Conservation (phyloP, 2,113 vertebrate species). For the Willisornis vidua region DNA sequence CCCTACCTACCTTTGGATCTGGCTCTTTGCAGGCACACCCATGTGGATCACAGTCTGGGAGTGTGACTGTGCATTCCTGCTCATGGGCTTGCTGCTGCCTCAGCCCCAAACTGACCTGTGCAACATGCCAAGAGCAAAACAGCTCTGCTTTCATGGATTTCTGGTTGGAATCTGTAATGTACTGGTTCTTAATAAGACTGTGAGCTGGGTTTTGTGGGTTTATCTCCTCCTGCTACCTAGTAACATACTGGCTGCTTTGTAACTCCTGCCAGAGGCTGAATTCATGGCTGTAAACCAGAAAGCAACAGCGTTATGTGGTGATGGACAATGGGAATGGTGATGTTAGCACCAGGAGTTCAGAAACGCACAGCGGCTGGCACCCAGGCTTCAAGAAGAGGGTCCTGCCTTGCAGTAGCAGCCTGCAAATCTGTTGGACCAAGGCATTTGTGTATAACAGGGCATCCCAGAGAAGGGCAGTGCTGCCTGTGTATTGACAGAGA, state of each 20-base stretch:
- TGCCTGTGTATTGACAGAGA: neutral
- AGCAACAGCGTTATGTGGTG: fast-evolving
- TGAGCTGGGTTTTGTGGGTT: neutral
- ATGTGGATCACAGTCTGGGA: fast-evolving
- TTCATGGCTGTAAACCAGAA: neutral
- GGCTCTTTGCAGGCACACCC: fast-evolving
- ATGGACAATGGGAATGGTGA: neutral
- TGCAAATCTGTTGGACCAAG: fast-evolving
- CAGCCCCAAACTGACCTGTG: neutral
- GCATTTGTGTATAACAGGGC: fast-evolving
- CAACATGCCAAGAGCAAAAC: fast-evolving
- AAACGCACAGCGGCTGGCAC: neutral
- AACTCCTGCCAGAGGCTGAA: neutral
- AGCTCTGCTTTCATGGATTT: fast-evolving
- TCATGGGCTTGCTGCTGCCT: neutral
- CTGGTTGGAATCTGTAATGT: neutral
- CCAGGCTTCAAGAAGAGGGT: fast-evolving
- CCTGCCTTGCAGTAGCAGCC: neutral
- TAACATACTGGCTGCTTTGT: neutral
- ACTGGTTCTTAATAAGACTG: neutral
- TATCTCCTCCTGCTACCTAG: neutral
- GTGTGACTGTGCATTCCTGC: neutral
- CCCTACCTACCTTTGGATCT: fast-evolving
- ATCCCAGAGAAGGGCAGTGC: neutral
- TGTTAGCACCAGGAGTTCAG: neutral